Evolutionary conservation across 1,140 invertebrate genomes (phyloP), one percentile per base, ranked within the genome.

Genomic region (Lucilia sericata): DNA sequence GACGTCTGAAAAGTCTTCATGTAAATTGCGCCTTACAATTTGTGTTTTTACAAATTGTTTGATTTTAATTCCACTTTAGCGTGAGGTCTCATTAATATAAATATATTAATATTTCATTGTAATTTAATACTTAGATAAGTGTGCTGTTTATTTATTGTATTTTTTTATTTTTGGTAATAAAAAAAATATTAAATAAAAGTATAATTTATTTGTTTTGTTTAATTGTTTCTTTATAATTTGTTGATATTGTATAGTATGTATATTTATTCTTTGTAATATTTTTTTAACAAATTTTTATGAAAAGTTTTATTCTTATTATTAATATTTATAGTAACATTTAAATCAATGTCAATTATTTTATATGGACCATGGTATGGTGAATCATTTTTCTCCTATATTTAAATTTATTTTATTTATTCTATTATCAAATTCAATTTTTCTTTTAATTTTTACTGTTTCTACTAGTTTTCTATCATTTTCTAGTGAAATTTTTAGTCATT

Each of bases 321-420:
- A 74, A 42, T 17, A 74, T 83, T 75, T 19, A 74, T 83, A 74
- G 21, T 12, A 9, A 42, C 51, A 70, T 82, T 82, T 70, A 42
- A n/a, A n/a, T n/a, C 17, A 65, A 13, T 36, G 14, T 82, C 25
- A 25, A 42, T 65, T 21, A 70, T 36, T 30, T 34, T 82, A 65
- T 83, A 83, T 55, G 65, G 65, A 74, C 34, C 65, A 65, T 74
- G 21, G 30, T 74, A 83, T 42, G 70, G 74, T 47, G 49, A 14
- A 19, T 83, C 82, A 49, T 65, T 65, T 47, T 74, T 83, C 65
- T 47, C 74, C 74, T 83, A 83, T 74, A 21, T 74, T 74, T 21
- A 83, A 14, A 74, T 83, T 17, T 60, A 70, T 74, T 14, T n/a
- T 83, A 83, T 83, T 83, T 19, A 19, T 25, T 42, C 74, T 51